phyloP scores from a whole-genome alignment of 2,888 invertebrate species.

The Chloroclysta siterata region DNA sequence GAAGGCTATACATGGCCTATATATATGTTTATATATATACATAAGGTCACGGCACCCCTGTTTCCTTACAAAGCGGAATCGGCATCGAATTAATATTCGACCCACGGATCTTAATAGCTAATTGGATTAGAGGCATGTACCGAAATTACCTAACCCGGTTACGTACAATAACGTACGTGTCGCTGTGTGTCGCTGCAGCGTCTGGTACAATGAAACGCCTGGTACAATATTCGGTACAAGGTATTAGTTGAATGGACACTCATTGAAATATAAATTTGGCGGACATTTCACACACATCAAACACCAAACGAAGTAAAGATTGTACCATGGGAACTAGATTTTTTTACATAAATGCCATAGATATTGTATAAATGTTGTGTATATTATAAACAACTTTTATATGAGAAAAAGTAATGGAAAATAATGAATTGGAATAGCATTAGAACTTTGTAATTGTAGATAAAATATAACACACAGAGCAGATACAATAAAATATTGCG shows the following conservation, averaged over 20 bases:
- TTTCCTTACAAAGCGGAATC: constrained; percentile 72
- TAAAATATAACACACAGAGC: neutral
- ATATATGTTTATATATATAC: constrained; percentile 42
- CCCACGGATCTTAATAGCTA: constrained; percentile 84
- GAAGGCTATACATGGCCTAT: constrained; percentile 7
- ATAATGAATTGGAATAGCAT: no score
- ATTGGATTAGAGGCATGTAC: constrained; percentile 84
- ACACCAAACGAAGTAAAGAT: no score
- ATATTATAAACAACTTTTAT: no score
- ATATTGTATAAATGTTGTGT: no score
- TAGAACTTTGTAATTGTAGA: no score
- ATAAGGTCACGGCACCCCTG: constrained; percentile 64
- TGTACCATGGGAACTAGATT: no score
- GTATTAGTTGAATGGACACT: no score
- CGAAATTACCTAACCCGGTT: constrained; percentile 81
- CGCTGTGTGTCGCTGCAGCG: constrained; percentile 41
- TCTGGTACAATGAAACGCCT: constrained; percentile 14
- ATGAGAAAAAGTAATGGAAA: no score
- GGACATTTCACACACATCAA: no score
- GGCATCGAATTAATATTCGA: constrained; percentile 80
- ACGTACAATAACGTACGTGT: constrained; percentile 77
- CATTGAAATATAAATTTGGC: no score
- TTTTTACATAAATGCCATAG: no score
- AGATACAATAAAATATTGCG: no score
- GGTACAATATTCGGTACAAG: neutral